Evolutionary conservation across 2,797 vertebrate genomes (phyloP), one percentile per base, ranked within the genome.

Genomic region (Lithobates pipiens): DNA sequence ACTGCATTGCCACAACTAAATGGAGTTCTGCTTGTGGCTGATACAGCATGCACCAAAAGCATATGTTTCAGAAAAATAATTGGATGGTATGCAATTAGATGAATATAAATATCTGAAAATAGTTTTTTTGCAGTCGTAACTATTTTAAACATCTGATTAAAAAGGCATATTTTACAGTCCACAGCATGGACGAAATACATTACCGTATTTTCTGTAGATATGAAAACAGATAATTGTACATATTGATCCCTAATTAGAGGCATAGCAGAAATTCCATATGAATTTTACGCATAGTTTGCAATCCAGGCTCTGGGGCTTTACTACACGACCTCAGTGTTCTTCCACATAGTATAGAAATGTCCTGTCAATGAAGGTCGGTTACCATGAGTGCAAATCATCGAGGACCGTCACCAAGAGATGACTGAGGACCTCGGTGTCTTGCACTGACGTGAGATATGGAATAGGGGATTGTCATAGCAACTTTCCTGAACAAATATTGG

Each of bases 401-500:
- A 46, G 76, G 44, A n/a, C 71, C 68, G 65, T 87, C 81, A 78
- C 86, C 46, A 87, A 76, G 86, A 76, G 82, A 80, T 83, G 71
- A 76, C 76, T 87, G 77, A 84, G 81, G 71, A 76, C 39, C 23
- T 36, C 61, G 57, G 70, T 78, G 76, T 80, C 81, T 80, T 84
- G 80, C 69, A 78, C 63, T 87, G 86, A 87, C 86, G 81, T 88
- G 82, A 89, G 80, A 81, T 85, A 75, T 77, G 72, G 46, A 65
- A 65, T 65, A 73, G n/a, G 71, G 78, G n/a, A 76, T 86, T 80
- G 82, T 42, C 46, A 86, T 86, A 67, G 85, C 32, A 85, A 86
- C 86, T 79, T 84, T 76, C 77, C 72, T 78, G 80, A 76, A 84
- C 87, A 89, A 89, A 88, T 77, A 89, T 82, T 77, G 72, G 85